These are phyloP conservation scores for Nematopogon swammerdamellus DNA, from an alignment of 2,888 invertebrate species.

Conservation along the genomic window DNA sequence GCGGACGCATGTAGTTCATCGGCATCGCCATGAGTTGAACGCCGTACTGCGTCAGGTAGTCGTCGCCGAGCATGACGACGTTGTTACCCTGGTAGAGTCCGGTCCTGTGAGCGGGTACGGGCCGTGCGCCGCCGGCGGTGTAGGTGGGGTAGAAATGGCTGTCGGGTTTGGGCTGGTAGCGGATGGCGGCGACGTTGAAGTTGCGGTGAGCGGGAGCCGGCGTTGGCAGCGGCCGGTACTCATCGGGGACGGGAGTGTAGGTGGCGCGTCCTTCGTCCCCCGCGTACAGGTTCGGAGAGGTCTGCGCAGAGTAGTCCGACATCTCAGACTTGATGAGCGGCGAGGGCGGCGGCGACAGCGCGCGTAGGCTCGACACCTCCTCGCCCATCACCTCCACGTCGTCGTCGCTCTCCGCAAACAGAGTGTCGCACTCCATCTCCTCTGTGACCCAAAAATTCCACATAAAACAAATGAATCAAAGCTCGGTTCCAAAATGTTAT, in stretches of 20 bases:
- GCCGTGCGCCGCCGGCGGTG: slow-evolving; percentile 15
- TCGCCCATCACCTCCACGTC: slow-evolving; percentile 49
- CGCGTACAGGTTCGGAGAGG: slow-evolving; percentile 17
- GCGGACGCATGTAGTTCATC: neutral
- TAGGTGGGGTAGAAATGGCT: slow-evolving; percentile 33
- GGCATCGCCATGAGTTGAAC: slow-evolving; percentile 10
- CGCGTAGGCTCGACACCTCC: slow-evolving; percentile 11
- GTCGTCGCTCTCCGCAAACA: slow-evolving; percentile 64
- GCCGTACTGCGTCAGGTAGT: slow-evolving; percentile 23
- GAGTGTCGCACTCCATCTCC: slow-evolving; percentile 62
- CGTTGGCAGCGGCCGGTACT: slow-evolving; percentile 48
- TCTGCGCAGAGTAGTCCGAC: neutral
- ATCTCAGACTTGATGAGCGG: slow-evolving; percentile 1
- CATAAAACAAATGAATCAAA: slow-evolving; percentile 7
- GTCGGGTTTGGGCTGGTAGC: slow-evolving; percentile 42
- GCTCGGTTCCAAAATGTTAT: too few relatives aligned
- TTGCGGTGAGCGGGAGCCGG: slow-evolving; percentile 29
- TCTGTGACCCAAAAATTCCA: slow-evolving; percentile 43
- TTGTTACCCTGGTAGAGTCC: slow-evolving; percentile 27
- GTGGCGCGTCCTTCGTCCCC: neutral
- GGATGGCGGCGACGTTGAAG: slow-evolving; percentile 29
- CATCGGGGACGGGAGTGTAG: slow-evolving; percentile 43
- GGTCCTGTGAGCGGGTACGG: slow-evolving; percentile 9
- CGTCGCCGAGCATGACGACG: slow-evolving; percentile 27
- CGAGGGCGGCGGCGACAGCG: slow-evolving; percentile 6